phyloP scores from a whole-genome alignment of 2,113 vertebrate genomes.

The Apus apus region DNA sequence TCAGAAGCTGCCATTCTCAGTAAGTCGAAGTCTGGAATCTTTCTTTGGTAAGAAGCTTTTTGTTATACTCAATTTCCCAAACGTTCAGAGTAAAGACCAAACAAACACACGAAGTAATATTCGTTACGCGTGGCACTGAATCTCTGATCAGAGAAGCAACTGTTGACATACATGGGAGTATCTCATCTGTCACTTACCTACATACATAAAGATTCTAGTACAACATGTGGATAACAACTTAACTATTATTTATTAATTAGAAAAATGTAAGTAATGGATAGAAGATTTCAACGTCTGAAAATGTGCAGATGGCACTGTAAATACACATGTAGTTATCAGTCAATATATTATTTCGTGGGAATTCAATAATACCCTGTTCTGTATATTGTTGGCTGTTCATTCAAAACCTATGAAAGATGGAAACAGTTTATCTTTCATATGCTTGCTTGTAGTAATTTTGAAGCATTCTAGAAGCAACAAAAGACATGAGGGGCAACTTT shows the following conservation, averaged over 20 bases:
- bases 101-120: neutral
- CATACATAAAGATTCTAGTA: neutral
- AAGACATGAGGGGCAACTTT: neutral
- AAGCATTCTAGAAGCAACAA: neutral
- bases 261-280: neutral
- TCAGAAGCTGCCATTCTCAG: neutral
- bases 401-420: neutral
- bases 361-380: neutral
- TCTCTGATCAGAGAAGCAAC: neutral
- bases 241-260: conserved; percentile 60
- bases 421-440: neutral
- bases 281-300: conserved; percentile 10
- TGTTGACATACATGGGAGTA: conserved; percentile 33
- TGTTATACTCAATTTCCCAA: neutral
- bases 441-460: neutral
- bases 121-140: neutral
- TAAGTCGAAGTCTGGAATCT: neutral
- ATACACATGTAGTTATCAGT: neutral
- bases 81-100: neutral
- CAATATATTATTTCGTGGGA: neutral
- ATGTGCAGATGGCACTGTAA: conserved; percentile 4
- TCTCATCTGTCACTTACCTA: conserved; percentile 49
- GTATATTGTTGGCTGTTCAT: neutral
- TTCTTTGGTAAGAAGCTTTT: neutral
- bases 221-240: conserved; percentile 17